Evolutionary conservation across 2,888 invertebrate genomes (phyloP), one percentile per base, ranked within the genome.

Genomic region (Drosophila kanekoi): DNA sequence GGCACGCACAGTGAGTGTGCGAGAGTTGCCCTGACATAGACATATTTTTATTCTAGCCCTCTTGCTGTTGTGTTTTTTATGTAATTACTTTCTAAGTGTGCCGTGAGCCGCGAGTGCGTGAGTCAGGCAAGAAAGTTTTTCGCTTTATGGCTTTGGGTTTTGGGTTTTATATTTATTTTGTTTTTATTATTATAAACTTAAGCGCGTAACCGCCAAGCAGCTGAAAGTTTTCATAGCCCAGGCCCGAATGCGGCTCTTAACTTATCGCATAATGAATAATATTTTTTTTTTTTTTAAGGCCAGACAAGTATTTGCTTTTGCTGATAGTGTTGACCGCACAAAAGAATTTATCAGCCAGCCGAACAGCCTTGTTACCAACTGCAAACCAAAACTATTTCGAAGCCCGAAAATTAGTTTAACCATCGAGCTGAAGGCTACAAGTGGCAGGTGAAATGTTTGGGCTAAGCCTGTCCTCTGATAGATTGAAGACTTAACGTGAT

Each of bases 31-130:
- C 54, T 43, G 53, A 41, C 53, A 43, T 43, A 53, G 41, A 53
- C 53, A 18, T 49, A 47, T 9, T 38, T 35, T 20, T 52, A 11
- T 51, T 66, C 43, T 67, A 47, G 28, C 40, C 54, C 20, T 20
- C 41, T 37, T 48, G 45, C 68, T 54, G 48, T 58, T 79, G 80
- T 77, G 67, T 80, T 72, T 82, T 84, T 79, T 63, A 70, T 79
- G 87, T 81, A 83, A 83, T 83, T 83, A 87, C 82, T 87, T 83
- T 84, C 87, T 68, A 81, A 87, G 79, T 70, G 71, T 68, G 28
- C 28, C n/a, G n/a, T 68, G 71, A 68, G 28, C 28, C 28, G 63
- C 68, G 63, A 72, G 68, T 81, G 87, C 79, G 81, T 81, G 79
- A 79, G 77, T 76, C 77, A 71, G 79, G 66, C 87, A 80, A 67